These are phyloP conservation scores for Natator depressus DNA, from an alignment of 2,113 vertebrate species.

Conservation along the genomic window DNA sequence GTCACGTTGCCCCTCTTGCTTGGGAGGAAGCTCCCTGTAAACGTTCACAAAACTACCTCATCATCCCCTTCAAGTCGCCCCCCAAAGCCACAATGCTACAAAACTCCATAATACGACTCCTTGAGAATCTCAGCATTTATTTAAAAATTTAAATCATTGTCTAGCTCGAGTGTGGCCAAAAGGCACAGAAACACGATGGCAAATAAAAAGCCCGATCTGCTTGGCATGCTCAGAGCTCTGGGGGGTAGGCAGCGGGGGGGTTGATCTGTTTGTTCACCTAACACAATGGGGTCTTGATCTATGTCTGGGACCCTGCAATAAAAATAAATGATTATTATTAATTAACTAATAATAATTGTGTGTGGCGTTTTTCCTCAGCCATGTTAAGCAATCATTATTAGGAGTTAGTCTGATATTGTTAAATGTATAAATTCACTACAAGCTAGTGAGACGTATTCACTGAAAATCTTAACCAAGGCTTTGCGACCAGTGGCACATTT, in stretches of 20 bases:
- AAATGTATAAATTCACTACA: rapidly evolving
- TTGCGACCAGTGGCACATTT: rapidly evolving
- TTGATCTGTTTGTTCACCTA: background rate
- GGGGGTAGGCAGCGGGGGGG: background rate
- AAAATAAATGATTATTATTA: background rate
- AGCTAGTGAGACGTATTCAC: background rate
- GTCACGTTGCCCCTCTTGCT: background rate
- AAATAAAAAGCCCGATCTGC: background rate
- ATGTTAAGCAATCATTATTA: background rate
- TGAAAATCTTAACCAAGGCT: background rate
- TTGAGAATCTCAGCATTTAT: background rate
- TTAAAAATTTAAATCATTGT: background rate
- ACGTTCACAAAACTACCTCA: background rate
- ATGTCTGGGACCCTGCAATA: background rate
- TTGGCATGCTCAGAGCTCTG: too few species aligned
- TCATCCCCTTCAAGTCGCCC: rapidly evolving
- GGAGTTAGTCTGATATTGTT: background rate
- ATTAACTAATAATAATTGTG: rapidly evolving
- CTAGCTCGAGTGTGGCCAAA: background rate
- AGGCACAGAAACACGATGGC: background rate
- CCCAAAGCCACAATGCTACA: background rate
- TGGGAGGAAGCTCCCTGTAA: background rate
- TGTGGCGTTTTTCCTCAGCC: background rate
- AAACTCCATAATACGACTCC: too few species aligned
- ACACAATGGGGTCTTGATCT: background rate